phyloP scores from a whole-genome alignment of 30 jellyfish, hydroid and myxozoan genomes.

The Turritopsis rubra region DNA sequence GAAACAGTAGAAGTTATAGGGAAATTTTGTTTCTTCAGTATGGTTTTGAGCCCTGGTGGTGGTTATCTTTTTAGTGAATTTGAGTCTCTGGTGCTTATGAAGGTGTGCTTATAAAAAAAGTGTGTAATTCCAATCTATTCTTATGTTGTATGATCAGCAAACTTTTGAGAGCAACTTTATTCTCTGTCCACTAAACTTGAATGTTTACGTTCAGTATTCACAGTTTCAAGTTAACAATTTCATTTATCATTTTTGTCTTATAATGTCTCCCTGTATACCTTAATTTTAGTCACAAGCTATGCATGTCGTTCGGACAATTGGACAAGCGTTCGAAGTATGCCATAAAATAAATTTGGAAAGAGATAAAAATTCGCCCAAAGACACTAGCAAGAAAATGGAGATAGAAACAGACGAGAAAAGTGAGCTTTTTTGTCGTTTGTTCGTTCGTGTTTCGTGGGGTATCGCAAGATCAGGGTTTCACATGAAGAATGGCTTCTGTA shows the following conservation, averaged over 20 bases:
- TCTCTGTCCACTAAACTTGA: no score
- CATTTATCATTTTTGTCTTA: no score
- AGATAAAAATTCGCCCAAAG: constrained; percentile 24
- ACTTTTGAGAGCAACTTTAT: neutral
- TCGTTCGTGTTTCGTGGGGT: neutral
- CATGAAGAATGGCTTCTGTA: neutral
- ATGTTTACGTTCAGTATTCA: no score
- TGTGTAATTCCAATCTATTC: no score
- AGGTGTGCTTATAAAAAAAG: no score
- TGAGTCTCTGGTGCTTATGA: no score
- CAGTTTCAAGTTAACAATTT: no score
- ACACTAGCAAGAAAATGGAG: constrained; percentile 12
- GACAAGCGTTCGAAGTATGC: constrained; percentile 97
- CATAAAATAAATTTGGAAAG: constrained; percentile 61
- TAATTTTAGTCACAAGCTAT: constrained; percentile 70
- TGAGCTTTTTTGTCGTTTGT: neutral
- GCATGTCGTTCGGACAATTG: constrained; percentile 88
- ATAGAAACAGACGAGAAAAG: constrained; percentile 31
- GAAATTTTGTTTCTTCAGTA: no score
- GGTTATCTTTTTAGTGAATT: no score
- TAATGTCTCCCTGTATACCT: neutral
- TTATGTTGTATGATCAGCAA: no score
- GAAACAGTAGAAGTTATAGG: no score
- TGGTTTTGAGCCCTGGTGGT: no score
- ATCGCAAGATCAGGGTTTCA: neutral